phyloP scores from a whole-genome alignment of 2,113 vertebrate species.

The Eudyptes chrysolophus region DNA sequence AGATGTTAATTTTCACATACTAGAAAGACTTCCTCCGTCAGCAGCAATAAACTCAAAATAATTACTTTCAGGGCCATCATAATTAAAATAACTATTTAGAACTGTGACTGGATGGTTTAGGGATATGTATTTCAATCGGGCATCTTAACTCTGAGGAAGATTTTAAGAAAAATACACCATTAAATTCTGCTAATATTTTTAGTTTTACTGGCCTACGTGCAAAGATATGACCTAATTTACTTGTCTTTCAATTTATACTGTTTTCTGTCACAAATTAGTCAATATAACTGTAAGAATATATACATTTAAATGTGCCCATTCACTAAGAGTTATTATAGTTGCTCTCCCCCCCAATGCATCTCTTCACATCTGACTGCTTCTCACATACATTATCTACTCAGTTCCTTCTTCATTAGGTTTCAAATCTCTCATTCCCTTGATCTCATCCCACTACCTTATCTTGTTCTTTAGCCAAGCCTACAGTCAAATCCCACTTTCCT shows the following conservation, averaged over 20 bases:
- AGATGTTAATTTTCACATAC: neutral
- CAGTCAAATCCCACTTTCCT: neutral
- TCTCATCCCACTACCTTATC: neutral
- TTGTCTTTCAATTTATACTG: neutral
- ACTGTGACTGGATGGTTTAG: neutral
- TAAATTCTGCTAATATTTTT: neutral
- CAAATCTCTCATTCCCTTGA: neutral
- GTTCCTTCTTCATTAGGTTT: neutral
- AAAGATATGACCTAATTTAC: neutral
- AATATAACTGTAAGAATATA: neutral
- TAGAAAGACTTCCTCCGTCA: neutral
- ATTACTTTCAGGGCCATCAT: neutral
- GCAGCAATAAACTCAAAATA: neutral
- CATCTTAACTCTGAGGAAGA: neutral
- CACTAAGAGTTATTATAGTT: neutral
- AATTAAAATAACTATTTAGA: neutral
- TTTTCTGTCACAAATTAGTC: neutral
- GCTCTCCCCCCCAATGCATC: rapidly evolving
- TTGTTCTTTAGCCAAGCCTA: neutral
- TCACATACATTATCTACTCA: neutral
- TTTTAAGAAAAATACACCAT: neutral
- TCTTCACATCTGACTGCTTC: neutral
- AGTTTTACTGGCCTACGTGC: neutral
- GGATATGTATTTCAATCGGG: neutral
- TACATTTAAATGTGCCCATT: neutral